These are phyloP conservation scores for Parasteatoda tepidariorum DNA, from an alignment of 1,140 invertebrate species.

Conservation along the genomic window DNA sequence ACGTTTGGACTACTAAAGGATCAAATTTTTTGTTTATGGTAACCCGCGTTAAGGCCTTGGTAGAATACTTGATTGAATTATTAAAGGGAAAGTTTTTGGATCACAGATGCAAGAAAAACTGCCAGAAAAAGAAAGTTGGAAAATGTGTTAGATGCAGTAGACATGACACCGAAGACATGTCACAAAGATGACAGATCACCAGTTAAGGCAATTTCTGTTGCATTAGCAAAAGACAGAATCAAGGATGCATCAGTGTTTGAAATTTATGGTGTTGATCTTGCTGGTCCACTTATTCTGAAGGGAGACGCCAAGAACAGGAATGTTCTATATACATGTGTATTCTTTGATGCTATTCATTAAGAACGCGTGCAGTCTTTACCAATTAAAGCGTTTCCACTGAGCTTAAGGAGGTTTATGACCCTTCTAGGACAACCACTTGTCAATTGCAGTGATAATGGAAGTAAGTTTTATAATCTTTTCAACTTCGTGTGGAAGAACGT, in stretches of 20 bases:
- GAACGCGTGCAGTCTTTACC: not conserved
- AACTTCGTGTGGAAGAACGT: no score
- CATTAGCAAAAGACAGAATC: not conserved
- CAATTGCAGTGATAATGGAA: no score
- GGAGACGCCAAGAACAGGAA: not conserved
- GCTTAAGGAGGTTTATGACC: no score
- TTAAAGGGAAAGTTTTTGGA: not conserved
- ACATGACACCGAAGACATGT: no score
- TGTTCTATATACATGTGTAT: not conserved
- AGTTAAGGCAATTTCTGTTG: not conserved
- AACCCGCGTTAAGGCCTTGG: no score
- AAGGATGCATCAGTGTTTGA: conserved; percentile 4
- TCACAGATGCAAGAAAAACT: not conserved
- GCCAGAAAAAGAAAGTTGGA: not conserved
- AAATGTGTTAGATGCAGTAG: not conserved
- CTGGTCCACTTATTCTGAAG: not conserved
- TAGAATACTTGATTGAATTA: not conserved
- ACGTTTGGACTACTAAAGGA: no score
- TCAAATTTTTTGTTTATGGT: no score
- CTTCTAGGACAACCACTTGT: no score
- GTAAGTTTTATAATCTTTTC: no score
- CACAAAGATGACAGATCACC: no score
- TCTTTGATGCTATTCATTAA: not conserved
- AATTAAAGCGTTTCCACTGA: no score
- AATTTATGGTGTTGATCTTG: not conserved